Base-by-base conservation (phyloP, 2,113 vertebrate species). In the Hirundichthys speculiger region DNA sequence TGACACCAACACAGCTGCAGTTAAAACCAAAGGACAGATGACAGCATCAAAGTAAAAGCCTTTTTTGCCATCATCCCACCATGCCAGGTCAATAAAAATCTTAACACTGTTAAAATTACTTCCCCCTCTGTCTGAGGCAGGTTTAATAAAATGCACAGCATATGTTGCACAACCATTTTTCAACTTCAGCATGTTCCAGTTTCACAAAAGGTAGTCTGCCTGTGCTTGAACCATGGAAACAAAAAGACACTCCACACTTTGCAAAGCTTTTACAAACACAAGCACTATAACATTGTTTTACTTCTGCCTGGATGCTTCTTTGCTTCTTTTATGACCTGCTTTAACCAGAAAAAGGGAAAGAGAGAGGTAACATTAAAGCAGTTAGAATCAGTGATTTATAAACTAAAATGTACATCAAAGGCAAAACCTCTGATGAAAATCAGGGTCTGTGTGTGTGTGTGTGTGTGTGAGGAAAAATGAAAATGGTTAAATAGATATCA, bases 61-160 rank as follows among this genome's bases (percentile, higher is more conserved):
- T 21, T 21, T 21, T 4, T 41, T 11, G 6, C 16, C 24, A 22
- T 21, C 39, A 56, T 41, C 13, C 20, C 21, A 21, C 6, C 13
- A 16, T 24, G 53, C 21, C 52, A 21, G 30, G 18, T 54, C n/a
- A 54, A 47, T 21, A 8, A 61, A n/a, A 48, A 59, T 19, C 8
- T n/a, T 45, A 20, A 18, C 30, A 27, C 15, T 13, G 9, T 52
- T 38, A 13, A 30, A 53, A 13, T 38, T 7, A n/a, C 47, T 21
- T 25, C 16, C 25, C 30, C 30, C 15, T 16, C 25, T 18, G 16
- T 25, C 16, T 52, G 7, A 16, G n/a, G 50, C 50, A 30, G 13
- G 5, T 54, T 54, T 20, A 14, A 7, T 2, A 14, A 39, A 39
- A 39, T 54, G 2, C 15, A 9, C 47, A 24, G 49, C 52, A 21